Base-by-base conservation (phyloP, 2,888 invertebrate species). In the Clunio marinus region DNA sequence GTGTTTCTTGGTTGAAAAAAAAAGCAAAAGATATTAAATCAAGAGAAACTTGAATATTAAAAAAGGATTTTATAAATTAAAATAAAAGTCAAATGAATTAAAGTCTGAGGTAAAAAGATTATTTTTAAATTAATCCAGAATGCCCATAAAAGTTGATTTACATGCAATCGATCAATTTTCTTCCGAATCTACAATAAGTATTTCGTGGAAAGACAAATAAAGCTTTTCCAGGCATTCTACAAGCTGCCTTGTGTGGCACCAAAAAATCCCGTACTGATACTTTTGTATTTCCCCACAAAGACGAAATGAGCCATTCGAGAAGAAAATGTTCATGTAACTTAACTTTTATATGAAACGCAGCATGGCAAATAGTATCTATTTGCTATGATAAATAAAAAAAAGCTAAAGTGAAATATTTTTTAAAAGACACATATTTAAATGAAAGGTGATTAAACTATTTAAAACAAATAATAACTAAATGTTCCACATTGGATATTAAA, bases 401-500 rank as follows among this genome's bases (percentile, higher is more conserved):
- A 32, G 46, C 51, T 51, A 66, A 66, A 59, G 32, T 37, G 3
- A 32, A 66, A 66, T 45, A 66, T 51, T 51, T 51, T 20, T 55
- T 45, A 32, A 66, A 45, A 66, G 25, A 28, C 25, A 57, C n/a
- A 45, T 27, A 22, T 27, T 57, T 25, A 57, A 57, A 17, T 17
- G 22, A 3, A 20, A 51, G 22, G 51, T 51, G 51, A 51, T 57
- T 24, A 57, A 25, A 22, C 27, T 57, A 57, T 22, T 57, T 27
- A 51, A 66, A 63, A 35, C 5, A 45, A 46, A 63, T 20, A 15
- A 15, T 46, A 45, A 63, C 27, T 55, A 66, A 41, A 45, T 63
- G 46, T 66, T 66, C 66, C 66, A 66, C 55, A 66, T 66, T 66
- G 66, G 66, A 66, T 66, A 37, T 20, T 57, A 66, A 55, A 55